These are phyloP conservation scores for Ectemnius cavifrons DNA, from an alignment of 2,888 invertebrate species.

Conservation along the genomic window DNA sequence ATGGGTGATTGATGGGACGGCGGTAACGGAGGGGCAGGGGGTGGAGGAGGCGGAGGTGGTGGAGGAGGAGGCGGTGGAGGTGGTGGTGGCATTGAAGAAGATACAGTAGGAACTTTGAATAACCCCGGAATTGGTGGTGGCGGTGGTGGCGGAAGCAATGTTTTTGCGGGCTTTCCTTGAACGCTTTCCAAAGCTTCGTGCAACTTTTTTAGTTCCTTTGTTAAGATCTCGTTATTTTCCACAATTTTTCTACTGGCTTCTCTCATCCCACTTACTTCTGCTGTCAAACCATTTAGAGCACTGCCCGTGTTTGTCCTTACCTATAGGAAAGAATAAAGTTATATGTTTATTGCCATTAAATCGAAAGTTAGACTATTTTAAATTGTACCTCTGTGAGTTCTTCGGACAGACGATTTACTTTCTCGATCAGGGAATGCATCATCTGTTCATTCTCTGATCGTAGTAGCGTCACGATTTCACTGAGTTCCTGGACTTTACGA, in stretches of 20 bases:
- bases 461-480: slow-evolving; percentile 40
- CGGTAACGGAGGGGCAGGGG: slow-evolving; percentile 24
- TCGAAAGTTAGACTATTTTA: neutral
- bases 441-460: slow-evolving; percentile 59
- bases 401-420: slow-evolving; percentile 54
- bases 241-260: slow-evolving; percentile 54
- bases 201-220: slow-evolving; percentile 60
- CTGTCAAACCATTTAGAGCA: slow-evolving; percentile 51
- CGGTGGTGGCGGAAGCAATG: neutral
- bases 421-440: slow-evolving; percentile 52
- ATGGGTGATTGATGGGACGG: slow-evolving; percentile 27
- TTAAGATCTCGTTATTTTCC: slow-evolving; percentile 58
- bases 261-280: slow-evolving; percentile 60
- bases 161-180: slow-evolving; percentile 30
- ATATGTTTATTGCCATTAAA: neutral
- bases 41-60: slow-evolving; percentile 36
- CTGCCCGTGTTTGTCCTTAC: slow-evolving; percentile 55
- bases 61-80: slow-evolving; percentile 52
- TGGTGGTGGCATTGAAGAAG: slow-evolving; percentile 52
- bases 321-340: slow-evolving; percentile 44
- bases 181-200: slow-evolving; percentile 49
- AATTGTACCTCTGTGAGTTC: slow-evolving; percentile 60
- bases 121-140: neutral
- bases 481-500: slow-evolving; percentile 40
- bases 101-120: slow-evolving; percentile 35